Evolutionary conservation across 2,113 vertebrate species (phyloP).

Genomic region (Forbesichthys papilliferus): DNA sequence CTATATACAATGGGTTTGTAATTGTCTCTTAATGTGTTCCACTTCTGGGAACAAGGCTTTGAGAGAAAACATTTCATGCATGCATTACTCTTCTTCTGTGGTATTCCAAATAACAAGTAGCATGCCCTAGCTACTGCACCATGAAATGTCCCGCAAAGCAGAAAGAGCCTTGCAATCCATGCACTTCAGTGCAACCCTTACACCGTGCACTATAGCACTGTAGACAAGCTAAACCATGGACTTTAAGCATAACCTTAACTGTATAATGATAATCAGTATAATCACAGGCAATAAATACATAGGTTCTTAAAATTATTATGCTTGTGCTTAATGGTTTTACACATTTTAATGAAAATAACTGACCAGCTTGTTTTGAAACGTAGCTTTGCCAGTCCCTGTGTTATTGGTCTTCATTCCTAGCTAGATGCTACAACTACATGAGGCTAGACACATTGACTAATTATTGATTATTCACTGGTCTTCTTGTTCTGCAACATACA

Average conservation of each 20-base stretch:
- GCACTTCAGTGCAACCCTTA: neutral
- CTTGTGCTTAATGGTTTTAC: too few relatives aligned
- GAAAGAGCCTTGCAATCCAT: constrained; percentile 11
- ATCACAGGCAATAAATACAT: too few relatives aligned
- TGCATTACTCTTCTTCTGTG: constrained; percentile 23
- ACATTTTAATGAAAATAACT: too few relatives aligned
- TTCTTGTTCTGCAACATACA: constrained; percentile 6
- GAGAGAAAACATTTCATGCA: constrained; percentile 46
- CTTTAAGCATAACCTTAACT: neutral
- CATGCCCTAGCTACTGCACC: constrained; percentile 6
- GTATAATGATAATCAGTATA: neutral
- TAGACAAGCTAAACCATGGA: neutral
- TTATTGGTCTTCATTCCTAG: too few relatives aligned
- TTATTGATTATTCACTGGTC: neutral
- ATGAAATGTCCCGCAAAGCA: constrained; percentile 22
- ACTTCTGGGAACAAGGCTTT: constrained; percentile 51
- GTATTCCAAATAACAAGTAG: constrained; percentile 12
- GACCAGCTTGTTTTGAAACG: too few relatives aligned
- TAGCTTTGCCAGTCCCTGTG: too few relatives aligned
- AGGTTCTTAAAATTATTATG: too few relatives aligned
- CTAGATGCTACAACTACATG: too few relatives aligned
- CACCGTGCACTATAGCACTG: neutral
- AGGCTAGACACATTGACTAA: neutral
- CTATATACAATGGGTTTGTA: constrained; percentile 45
- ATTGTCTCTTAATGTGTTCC: constrained; percentile 47